Conservation (phyloP, 2,888 invertebrate genomes). For the Leptopterna dolabrata region DNA sequence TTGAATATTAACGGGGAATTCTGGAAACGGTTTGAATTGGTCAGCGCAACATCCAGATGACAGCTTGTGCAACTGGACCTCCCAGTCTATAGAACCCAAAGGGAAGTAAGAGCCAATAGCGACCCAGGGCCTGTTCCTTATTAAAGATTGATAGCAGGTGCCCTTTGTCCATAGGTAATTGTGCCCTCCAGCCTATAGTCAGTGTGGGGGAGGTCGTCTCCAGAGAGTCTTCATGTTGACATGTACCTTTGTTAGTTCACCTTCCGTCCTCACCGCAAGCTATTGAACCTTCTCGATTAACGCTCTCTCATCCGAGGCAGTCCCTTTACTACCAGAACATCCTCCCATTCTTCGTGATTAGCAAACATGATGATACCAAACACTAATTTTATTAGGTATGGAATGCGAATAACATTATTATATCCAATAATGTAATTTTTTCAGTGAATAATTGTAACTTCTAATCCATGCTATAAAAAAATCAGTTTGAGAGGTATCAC, state of each 20-base stretch:
- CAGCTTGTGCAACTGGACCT: not conserved
- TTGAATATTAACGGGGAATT: not conserved
- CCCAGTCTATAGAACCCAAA: not conserved
- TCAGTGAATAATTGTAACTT: too few species aligned
- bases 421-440: too few species aligned
- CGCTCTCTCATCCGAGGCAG: not conserved
- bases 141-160: conserved; percentile 14
- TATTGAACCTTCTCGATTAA: conserved; percentile 5
- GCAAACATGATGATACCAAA: not conserved
- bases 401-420: too few species aligned
- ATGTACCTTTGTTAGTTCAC: conserved; percentile 16
- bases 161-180: conserved; percentile 36
- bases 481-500: too few species aligned
- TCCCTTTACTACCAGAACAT: not conserved
- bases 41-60: not conserved
- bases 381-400: too few species aligned
- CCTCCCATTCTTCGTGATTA: not conserved
- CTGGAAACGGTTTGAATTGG: not conserved
- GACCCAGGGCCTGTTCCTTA: not conserved
- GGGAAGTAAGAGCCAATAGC: not conserved
- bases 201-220: not conserved
- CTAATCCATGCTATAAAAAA: too few species aligned
- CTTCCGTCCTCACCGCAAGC: conserved; percentile 9
- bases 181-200: not conserved
- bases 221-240: conserved; percentile 15